Conservation (phyloP, 2,113 vertebrate genomes). For the Oncorhynchus keta region DNA sequence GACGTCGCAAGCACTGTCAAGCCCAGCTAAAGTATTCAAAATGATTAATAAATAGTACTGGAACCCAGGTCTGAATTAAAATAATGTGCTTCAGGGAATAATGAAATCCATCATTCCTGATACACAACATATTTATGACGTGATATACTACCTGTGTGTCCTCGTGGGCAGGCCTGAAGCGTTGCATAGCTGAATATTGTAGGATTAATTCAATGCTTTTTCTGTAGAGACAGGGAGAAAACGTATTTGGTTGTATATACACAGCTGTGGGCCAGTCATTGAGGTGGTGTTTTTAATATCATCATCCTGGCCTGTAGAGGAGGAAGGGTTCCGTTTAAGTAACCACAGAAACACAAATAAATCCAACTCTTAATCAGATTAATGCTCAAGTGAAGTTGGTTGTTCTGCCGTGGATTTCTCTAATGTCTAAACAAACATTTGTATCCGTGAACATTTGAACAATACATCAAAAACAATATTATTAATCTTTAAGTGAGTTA, state of each 20-base stretch:
- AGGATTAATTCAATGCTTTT: slow-evolving; percentile 35
- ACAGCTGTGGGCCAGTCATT: slow-evolving; percentile 68
- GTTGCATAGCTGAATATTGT: neutral
- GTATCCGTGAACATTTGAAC: slow-evolving; percentile 23
- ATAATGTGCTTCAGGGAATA: neutral
- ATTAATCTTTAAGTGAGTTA: slow-evolving; percentile 10
- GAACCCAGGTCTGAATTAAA: too few relatives aligned
- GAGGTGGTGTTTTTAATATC: slow-evolving; percentile 33
- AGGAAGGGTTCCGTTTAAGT: slow-evolving; percentile 55
- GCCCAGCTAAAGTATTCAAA: too few relatives aligned
- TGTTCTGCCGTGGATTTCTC: slow-evolving; percentile 16
- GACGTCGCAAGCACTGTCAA: too few relatives aligned
- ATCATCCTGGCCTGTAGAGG: slow-evolving; percentile 37
- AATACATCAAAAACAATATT: slow-evolving; percentile 19
- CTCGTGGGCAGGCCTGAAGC: slow-evolving; percentile 1
- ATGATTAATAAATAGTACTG: too few relatives aligned
- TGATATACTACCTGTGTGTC: neutral
- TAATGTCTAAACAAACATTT: slow-evolving; percentile 35
- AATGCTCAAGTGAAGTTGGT: slow-evolving; percentile 55
- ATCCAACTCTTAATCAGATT: slow-evolving; percentile 66
- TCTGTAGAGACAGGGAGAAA: slow-evolving; percentile 35
- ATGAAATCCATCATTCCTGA: neutral
- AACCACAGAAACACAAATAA: slow-evolving; percentile 65
- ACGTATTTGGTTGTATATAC: slow-evolving; percentile 58
- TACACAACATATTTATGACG: neutral